Conservation (phyloP, 2,113 vertebrate species). For the Python bivittatus region DNA sequence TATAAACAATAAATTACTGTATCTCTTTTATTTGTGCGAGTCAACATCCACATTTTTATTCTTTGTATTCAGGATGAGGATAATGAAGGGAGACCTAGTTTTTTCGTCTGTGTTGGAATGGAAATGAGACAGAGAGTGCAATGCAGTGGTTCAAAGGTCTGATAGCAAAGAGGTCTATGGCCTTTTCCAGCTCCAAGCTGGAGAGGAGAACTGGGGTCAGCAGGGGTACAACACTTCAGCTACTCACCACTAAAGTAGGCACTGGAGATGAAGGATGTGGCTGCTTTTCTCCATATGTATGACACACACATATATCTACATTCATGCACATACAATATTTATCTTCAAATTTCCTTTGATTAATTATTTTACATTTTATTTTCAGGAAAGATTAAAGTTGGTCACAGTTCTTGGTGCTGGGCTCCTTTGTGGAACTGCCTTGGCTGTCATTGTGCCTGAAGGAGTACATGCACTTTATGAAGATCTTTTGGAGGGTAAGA, state of each 20-base stretch:
- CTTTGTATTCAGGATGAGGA: background rate
- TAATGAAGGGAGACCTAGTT: too few species aligned
- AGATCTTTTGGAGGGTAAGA: constrained; percentile 91
- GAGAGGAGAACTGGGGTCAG: background rate
- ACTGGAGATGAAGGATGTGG: background rate
- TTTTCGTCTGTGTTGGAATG: background rate
- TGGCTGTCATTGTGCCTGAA: constrained; percentile 97
- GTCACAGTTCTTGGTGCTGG: constrained; percentile 96
- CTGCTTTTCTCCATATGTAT: background rate
- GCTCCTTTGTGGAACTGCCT: constrained; percentile 93
- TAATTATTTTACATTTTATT: constrained; percentile 53
- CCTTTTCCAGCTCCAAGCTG: background rate
- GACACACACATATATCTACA: background rate
- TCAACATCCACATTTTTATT: background rate
- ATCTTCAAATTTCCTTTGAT: constrained; percentile 20
- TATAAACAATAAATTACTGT: background rate
- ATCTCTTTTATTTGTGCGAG: background rate
- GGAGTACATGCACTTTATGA: constrained; percentile 98
- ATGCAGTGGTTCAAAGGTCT: background rate
- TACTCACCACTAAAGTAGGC: background rate
- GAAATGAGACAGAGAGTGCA: background rate
- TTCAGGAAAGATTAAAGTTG: constrained; percentile 91
- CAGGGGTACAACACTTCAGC: background rate
- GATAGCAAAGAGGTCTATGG: background rate
- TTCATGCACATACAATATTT: background rate